Evolutionary conservation across 2,888 invertebrate genomes (phyloP).

Genomic region (Pimpla rufipes): DNA sequence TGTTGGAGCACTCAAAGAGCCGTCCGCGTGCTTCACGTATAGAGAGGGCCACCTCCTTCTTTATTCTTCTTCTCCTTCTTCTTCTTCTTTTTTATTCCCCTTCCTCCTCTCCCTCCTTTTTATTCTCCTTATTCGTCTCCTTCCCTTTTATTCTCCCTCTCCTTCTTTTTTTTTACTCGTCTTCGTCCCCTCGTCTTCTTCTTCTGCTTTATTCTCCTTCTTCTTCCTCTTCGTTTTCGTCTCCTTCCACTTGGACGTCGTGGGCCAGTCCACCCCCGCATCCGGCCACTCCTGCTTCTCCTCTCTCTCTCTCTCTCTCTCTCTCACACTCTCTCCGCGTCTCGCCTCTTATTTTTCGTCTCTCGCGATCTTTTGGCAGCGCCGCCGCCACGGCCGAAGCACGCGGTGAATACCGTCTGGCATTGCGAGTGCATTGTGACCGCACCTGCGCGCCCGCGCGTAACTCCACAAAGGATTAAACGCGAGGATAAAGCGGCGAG

Average conservation of each 20-base stretch:
- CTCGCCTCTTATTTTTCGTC: slow-evolving; percentile 13
- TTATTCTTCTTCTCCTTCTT: slow-evolving; percentile 50
- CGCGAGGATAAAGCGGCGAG: slow-evolving; percentile 48
- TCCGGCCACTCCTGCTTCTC: slow-evolving; percentile 70
- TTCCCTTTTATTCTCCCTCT: slow-evolving; percentile 46
- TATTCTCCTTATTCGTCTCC: slow-evolving; percentile 33
- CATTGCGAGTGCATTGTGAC: slow-evolving; percentile 76
- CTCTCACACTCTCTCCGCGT: not conserved
- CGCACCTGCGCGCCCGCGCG: slow-evolving; percentile 74
- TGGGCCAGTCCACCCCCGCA: slow-evolving; percentile 70
- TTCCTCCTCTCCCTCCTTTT: slow-evolving; percentile 39
- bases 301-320: slow-evolving; percentile 46
- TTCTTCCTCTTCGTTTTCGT: slow-evolving; percentile 35
- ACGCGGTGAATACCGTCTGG: slow-evolving; percentile 76
- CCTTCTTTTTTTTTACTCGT: too few species aligned
- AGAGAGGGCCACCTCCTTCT: slow-evolving; percentile 34
- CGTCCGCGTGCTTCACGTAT: slow-evolving; percentile 13
- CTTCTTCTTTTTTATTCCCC: slow-evolving; percentile 44
- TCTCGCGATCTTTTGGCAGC: slow-evolving; percentile 12
- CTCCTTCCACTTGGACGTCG: slow-evolving; percentile 45
- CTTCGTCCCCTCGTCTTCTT: slow-evolving; percentile 49
- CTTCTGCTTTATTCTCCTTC: slow-evolving; percentile 55
- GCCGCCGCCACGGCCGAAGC: slow-evolving; percentile 33
- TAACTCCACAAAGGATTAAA: slow-evolving; percentile 70
- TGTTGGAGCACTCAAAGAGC: slow-evolving; percentile 29